Percentiles rank a stretch among this genome's conserved stretches.
These are phyloP conservation scores for Apis cerana DNA, from an alignment of 1,140 invertebrate species.

Conservation along the genomic window DNA sequence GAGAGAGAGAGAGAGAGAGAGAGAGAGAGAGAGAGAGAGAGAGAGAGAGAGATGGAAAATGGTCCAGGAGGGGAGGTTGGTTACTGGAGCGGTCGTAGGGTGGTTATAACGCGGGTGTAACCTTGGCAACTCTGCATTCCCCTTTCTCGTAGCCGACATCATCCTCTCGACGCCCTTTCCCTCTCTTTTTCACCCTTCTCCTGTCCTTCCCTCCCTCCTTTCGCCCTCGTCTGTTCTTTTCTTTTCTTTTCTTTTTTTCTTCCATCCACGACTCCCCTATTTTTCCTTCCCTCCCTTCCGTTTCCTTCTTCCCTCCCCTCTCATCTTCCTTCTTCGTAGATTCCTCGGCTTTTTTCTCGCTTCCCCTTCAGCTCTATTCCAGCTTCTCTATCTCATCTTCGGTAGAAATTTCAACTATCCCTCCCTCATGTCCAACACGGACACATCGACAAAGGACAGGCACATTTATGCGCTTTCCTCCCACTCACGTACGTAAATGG, in stretches of 20 bases:
- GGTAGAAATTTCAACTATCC: conserved; percentile 45
- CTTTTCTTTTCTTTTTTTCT: not conserved
- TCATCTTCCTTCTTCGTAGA: not conserved
- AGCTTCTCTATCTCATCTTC: conserved; percentile 12
- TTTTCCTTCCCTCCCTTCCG: not conserved
- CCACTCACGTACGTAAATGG: conserved; percentile 59
- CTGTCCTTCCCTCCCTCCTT: not conserved
- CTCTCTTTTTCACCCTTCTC: not conserved
- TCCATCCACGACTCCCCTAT: not conserved
- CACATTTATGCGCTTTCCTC: not conserved
- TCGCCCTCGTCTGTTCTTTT: conserved; percentile 20
- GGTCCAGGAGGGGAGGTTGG: conserved; percentile 66
- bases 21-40: not conserved
- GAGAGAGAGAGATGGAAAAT: conserved; percentile 51
- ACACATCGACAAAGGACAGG: not conserved
- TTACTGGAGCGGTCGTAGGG: conserved; percentile 65
- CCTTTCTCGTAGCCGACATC: conserved; percentile 38
- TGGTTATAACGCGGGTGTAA: conserved; percentile 76
- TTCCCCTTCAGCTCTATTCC: not conserved
- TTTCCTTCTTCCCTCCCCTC: not conserved
- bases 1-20: not conserved
- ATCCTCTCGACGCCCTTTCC: conserved; percentile 20
- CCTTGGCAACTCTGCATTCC: conserved; percentile 75
- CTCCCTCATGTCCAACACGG: not conserved
- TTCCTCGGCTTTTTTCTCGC: conserved; percentile 14